Conservation (phyloP, 2,888 invertebrate species). For the Atethmia centrago region DNA sequence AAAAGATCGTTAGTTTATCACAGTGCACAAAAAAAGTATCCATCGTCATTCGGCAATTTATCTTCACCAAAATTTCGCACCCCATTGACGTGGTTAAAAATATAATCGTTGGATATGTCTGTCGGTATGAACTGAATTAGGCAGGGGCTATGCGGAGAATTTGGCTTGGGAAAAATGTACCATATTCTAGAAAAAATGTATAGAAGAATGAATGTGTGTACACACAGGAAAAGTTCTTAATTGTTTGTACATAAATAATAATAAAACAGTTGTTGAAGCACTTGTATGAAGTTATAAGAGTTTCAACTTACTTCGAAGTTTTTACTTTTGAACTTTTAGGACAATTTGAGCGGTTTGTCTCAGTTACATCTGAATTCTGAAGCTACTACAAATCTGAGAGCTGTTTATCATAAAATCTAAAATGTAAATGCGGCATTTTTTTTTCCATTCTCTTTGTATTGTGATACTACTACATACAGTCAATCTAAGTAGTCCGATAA, state of each 20-base stretch:
- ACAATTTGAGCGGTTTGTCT: neutral
- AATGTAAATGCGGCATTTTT: neutral
- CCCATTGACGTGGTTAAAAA: slow-evolving; percentile 71
- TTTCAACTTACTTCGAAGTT: neutral
- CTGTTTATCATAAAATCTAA: neutral
- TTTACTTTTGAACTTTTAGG: neutral
- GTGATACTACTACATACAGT: too few relatives aligned
- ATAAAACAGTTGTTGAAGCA: too few relatives aligned
- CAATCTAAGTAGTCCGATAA: too few relatives aligned
- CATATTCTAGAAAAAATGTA: too few relatives aligned
- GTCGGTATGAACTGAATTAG: slow-evolving; percentile 64
- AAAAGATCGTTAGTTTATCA: slow-evolving; percentile 59
- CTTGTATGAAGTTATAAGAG: too few relatives aligned
- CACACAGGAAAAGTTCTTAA: too few relatives aligned
- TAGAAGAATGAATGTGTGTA: too few relatives aligned
- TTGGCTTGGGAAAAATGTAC: neutral
- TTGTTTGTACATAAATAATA: too few relatives aligned
- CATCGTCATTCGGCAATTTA: slow-evolving; percentile 69
- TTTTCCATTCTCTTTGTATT: too few relatives aligned
- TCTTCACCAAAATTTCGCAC: slow-evolving; percentile 79
- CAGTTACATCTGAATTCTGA: neutral
- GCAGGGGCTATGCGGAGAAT: slow-evolving; percentile 25
- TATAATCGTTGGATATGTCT: slow-evolving; percentile 72
- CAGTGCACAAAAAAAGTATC: slow-evolving; percentile 56
- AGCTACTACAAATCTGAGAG: neutral